Evolutionary conservation across 2,888 invertebrate species (phyloP).

Genomic region (Danaus chrysippus): DNA sequence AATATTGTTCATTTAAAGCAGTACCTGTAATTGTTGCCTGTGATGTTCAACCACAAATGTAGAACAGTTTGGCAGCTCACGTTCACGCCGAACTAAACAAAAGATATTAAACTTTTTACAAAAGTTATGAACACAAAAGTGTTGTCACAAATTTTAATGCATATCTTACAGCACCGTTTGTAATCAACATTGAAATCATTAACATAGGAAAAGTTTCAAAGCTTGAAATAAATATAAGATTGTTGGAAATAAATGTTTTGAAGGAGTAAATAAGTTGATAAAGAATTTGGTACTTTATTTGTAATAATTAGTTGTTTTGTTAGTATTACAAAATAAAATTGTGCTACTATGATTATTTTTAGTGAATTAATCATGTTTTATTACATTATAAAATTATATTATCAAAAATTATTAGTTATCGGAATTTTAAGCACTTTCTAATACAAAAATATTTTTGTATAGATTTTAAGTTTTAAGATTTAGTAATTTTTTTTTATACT

Average conservation of each 20-base stretch:
- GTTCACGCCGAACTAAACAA: background rate
- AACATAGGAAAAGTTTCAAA: constrained; percentile 4
- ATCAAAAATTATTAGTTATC: constrained; percentile 26
- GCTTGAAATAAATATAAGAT: constrained; percentile 6
- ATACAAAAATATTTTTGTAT: constrained; percentile 17
- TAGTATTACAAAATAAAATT: constrained; percentile 20
- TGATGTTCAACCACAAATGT: background rate
- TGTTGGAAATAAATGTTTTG: constrained; percentile 4
- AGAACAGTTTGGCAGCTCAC: background rate
- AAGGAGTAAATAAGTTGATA: background rate
- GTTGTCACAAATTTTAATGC: constrained; percentile 7
- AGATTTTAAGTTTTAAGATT: background rate
- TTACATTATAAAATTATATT: constrained; percentile 26
- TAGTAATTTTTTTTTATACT: no score
- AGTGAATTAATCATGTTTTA: constrained; percentile 23
- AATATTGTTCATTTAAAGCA: background rate
- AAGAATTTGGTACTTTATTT: background rate
- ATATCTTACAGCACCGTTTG: constrained; percentile 6
- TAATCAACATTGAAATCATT: constrained; percentile 1
- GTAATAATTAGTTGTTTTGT: constrained; percentile 16
- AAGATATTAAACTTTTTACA: background rate
- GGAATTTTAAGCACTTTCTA: constrained; percentile 27
- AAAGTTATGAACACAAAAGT: constrained; percentile 4
- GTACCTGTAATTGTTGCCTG: background rate
- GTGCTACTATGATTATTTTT: constrained; percentile 27